Base-by-base conservation (phyloP, 2,113 vertebrate species). In the Trematomus loennbergii region DNA sequence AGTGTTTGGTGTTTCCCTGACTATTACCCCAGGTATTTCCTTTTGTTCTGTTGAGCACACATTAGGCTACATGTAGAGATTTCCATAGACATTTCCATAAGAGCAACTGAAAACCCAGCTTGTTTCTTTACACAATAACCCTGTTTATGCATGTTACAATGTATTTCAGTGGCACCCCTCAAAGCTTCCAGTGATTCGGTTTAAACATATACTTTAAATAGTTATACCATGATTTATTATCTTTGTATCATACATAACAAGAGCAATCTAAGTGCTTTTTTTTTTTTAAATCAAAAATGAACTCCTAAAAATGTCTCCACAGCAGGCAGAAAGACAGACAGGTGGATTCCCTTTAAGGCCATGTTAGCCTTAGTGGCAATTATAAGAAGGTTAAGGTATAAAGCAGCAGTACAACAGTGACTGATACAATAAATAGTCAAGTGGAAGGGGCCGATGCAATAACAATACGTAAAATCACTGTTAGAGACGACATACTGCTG, bases 11-110 rank as follows among this genome's bases (percentile, higher is more conserved):
- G 77, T 78, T 84, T 73, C 81, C 79, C 65, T 72, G 60, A 6
- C 66, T 79, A 62, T 89, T 71, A 69, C 65, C 57, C 36, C 16
- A 11, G 48, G 71, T 25, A 63, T 81, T 75, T 83, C 67, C 62
- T 69, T 91, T 91, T 91, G 86, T 89, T 91, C 82, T 84, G 43
- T 49, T n/a, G 43, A 83, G 75, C 74, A 54, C 83, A 63, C 89
- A 85, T 89, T 72, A 83, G 74, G 74, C 75, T 55, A n/a, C 79
- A 83, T 76, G 85, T 40, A 46, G 71, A 85, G 48, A 94, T 94
- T 94, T 93, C 84, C 91, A 93, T 94, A 93, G 62, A 93, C 83
- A 94, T 93, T 94, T 93, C 90, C 93, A 94, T 93, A 93, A 91
- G 82, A 90, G 90, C 93, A 93, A 93, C 92, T 78, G 91, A 92